Conservation (phyloP, 2,888 invertebrate genomes). For the Rhyacophila evoluta region DNA sequence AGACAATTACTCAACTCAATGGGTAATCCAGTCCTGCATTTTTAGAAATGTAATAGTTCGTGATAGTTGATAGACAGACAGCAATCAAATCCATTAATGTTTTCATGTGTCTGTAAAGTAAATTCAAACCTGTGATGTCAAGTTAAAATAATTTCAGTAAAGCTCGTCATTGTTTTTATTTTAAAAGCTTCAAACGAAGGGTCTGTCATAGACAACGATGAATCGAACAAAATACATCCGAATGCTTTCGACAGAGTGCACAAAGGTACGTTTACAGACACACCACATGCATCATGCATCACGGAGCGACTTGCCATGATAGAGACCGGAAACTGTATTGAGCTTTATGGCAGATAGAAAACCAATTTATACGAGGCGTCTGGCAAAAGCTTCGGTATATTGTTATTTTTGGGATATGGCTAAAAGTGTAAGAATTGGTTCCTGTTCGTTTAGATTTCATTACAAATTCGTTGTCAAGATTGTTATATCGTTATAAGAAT, state of each 20-base stretch:
- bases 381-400: neutral
- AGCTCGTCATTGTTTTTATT: neutral
- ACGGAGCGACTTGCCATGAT: neutral
- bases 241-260: neutral
- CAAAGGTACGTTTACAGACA: neutral
- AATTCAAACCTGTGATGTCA: too few relatives aligned
- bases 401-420: neutral
- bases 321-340: conserved; percentile 1
- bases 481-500: too few relatives aligned
- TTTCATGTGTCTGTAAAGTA: too few relatives aligned
- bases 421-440: too few relatives aligned
- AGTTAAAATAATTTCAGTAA: too few relatives aligned
- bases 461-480: too few relatives aligned
- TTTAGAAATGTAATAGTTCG: too few relatives aligned
- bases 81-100: too few relatives aligned
- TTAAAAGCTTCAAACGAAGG: neutral
- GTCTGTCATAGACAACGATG: neutral
- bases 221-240: neutral
- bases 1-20: too few relatives aligned
- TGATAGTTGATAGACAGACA: too few relatives aligned
- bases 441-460: too few relatives aligned
- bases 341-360: neutral
- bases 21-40: too few relatives aligned
- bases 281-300: conserved; percentile 3
- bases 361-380: conserved; percentile 6